Base-by-base conservation (phyloP, 2,888 invertebrate species). In the Hemistola chrysoprasaria region DNA sequence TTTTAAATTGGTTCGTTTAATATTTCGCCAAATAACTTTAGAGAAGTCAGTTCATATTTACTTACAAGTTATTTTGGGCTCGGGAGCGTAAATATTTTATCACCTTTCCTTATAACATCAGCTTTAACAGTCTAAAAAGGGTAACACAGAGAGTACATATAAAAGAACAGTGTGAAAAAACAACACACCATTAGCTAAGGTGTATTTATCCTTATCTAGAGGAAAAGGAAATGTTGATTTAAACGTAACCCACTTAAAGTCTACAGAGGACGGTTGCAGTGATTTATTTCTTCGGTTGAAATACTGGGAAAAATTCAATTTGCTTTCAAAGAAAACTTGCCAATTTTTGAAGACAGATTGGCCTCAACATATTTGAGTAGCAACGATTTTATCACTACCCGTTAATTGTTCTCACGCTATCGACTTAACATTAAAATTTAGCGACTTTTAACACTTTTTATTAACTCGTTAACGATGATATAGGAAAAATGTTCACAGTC, bases 151-250 rank as follows among this genome's bases (percentile, higher is more conserved):
- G 40, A 45, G 25, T 11, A 40, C 26, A 8, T 38, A 40, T 34
- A 41, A 39, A 39, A 10, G 25, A 24, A 35, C 34, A 48, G 46
- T 65, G 72, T 75, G 58, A 71, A 81, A 80, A 69, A 84, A 82
- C 78, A 81, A 66, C 61, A 53, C 48, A 46, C 81, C 81, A 81
- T 80, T 78, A 80, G 69, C 60, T 62, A 64, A 61, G 56, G 53
- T 54, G 62, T 68, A 59, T 70, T 72, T 68, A 71, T 71, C 65
- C 67, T 52, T 55, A n/a, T n/a, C n/a, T n/a, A 51, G 62, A 69
- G 70, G 68, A 71, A 74, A 72, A 62, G 65, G 56, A 53, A 59
- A 62, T 78, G 75, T 83, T 78, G 66, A 68, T 75, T 73, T 73
- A 76, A 62, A 73, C 53, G 56, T 58, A 59, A 62, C 60, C 53